Conservation (phyloP, 1,140 invertebrate species). For the Eriosoma lanigerum region DNA sequence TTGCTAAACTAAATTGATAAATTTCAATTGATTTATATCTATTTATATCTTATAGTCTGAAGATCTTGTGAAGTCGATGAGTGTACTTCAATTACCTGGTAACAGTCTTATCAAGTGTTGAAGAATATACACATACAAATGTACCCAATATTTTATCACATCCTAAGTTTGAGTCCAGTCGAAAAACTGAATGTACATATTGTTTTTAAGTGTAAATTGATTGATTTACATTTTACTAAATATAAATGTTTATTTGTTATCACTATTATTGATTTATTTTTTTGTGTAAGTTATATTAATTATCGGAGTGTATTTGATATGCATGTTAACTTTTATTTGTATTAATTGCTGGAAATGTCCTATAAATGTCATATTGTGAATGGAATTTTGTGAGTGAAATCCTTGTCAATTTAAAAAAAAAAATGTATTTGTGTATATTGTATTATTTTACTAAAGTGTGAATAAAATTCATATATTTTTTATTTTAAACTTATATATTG, state of each 20-base stretch:
- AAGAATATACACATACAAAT: neutral
- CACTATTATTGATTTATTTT: neutral
- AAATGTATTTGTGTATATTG: constrained; percentile 2
- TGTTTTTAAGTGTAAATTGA: neutral
- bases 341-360: constrained; percentile 2
- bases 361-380: constrained; percentile 23
- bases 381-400: neutral
- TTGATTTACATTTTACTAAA: neutral
- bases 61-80: constrained; percentile 20
- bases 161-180: constrained; percentile 2
- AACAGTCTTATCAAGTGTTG: constrained; percentile 29
- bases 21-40: neutral
- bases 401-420: neutral
- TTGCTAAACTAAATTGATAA: neutral
- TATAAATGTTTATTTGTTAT: neutral
- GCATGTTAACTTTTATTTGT: constrained; percentile 26
- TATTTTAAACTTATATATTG: too few relatives aligned
- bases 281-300: neutral
- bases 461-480: too few relatives aligned
- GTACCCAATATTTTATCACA: neutral
- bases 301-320: constrained; percentile 35
- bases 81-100: constrained; percentile 24
- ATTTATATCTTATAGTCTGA: constrained; percentile 17
- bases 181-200: neutral
- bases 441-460: neutral